Percentiles rank a stretch among this genome's conserved stretches.
phyloP scores from a whole-genome alignment of 2,888 invertebrate genomes.

The Aricia artaxerxes region DNA sequence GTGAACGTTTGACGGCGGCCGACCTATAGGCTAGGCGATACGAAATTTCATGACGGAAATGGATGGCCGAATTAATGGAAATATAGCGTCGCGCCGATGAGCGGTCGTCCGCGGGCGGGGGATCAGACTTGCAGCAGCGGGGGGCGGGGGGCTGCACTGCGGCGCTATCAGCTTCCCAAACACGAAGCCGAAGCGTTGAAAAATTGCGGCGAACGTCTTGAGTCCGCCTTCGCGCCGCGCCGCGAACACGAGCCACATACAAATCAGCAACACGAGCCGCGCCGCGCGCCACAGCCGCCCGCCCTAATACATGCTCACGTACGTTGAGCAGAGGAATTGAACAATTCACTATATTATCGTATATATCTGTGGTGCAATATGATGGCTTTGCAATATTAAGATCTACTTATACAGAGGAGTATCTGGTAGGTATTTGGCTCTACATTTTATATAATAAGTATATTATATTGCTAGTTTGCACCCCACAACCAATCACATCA shows the following conservation, averaged over 20 bases:
- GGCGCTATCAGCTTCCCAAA: slow-evolving; percentile 66
- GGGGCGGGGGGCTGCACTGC: slow-evolving; percentile 50
- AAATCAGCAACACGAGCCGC: slow-evolving; percentile 59
- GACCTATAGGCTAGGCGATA: slow-evolving; percentile 45
- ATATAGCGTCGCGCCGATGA: slow-evolving; percentile 74
- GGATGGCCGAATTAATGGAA: slow-evolving; percentile 77
- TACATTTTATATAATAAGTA: neutral
- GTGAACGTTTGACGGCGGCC: slow-evolving; percentile 45
- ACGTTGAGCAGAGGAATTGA: slow-evolving; percentile 15
- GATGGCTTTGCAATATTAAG: neutral
- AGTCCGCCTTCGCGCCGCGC: slow-evolving; percentile 61
- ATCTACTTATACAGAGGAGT: neutral
- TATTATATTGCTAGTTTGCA: neutral
- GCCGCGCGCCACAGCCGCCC: slow-evolving; percentile 33
- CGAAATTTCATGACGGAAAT: slow-evolving; percentile 55
- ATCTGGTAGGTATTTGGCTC: too few species aligned
- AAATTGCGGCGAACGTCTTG: slow-evolving; percentile 75
- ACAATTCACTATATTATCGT: slow-evolving; percentile 13
- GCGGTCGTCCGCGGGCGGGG: slow-evolving; percentile 59
- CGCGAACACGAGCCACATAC: slow-evolving; percentile 67
- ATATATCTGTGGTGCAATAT: neutral
- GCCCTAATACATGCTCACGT: slow-evolving; percentile 28
- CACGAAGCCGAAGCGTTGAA: slow-evolving; percentile 73
- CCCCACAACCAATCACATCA: neutral
- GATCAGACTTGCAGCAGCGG: slow-evolving; percentile 74